Evolutionary conservation across 2,113 vertebrate genomes (phyloP).

Genomic region (Isichthys henryi): DNA sequence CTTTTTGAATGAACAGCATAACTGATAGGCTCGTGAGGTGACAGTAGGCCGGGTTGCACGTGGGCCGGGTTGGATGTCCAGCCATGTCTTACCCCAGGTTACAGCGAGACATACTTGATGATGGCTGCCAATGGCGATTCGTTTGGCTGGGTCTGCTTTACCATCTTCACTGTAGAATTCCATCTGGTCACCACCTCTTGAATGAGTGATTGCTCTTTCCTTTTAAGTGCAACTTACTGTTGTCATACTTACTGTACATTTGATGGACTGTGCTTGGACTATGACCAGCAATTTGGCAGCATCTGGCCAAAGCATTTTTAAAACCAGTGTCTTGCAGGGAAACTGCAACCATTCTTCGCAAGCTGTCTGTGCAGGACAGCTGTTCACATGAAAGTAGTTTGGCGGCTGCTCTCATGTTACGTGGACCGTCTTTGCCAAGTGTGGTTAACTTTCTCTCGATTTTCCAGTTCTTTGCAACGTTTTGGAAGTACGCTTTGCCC

Average conservation of each 20-base stretch:
- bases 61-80: neutral
- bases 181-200: conserved; percentile 10
- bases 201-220: conserved; percentile 16
- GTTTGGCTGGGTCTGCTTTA: conserved; percentile 1
- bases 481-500: neutral
- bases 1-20: neutral
- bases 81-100: neutral
- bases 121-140: neutral
- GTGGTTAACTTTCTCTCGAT: conserved; percentile 19
- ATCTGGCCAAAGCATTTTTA: conserved; percentile 11
- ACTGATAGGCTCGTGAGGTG: neutral
- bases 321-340: neutral
- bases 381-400: conserved; percentile 21
- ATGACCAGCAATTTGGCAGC: neutral
- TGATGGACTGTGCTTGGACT: conserved; percentile 11
- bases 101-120: neutral
- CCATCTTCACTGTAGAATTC: conserved; percentile 24
- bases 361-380: conserved; percentile 27
- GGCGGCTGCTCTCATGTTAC: conserved; percentile 11
- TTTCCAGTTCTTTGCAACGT: conserved; percentile 12
- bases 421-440: conserved; percentile 15
- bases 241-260: neutral
- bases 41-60: neutral
- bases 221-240: conserved; percentile 9
- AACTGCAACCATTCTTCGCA: conserved; percentile 13